Evolutionary conservation across 2,113 vertebrate species (phyloP), one percentile per base, ranked within the genome.

Genomic region (Cygnus atratus): DNA sequence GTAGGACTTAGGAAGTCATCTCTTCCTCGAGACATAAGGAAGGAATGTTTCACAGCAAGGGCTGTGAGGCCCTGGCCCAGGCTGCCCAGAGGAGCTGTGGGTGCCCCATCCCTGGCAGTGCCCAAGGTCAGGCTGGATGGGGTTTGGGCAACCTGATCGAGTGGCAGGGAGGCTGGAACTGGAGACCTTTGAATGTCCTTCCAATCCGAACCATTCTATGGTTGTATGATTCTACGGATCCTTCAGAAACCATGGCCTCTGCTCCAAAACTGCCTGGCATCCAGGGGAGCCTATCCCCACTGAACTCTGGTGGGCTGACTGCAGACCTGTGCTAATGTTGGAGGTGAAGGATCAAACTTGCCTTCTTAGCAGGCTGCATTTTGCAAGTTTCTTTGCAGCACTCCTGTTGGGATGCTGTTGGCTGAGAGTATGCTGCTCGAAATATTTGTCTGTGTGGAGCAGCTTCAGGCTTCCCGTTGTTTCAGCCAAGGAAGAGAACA

Each of bases 1-100:
- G 18, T 4, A 79, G 71, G 67, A 4, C n/a, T 55, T 26, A 4
- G 0, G 8, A 31, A 39, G 52, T 20, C 29, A 6, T 41, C 37
- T 41, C 62, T 29, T 41, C 26, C 16, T 41, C 41, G 6, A 63
- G 26, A 41, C 37, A 41, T 19, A 63, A 63, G 25, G 37, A 63
- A 28, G 25, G 39, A 39, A 63, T 28, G 62, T 28, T 63, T 63
- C 50, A 41, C 26, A 25, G 35, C 10, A 17, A 41, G 62, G 37
- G 25, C 17, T 7, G 62, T 20, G 62, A 65, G 62, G 26, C 39
- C 39, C 26, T 65, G 62, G 26, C 62, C 28, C 17, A 29, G 50
- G 37, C 26, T 29, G 37, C 62, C 62, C 39, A 29, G 62, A 41
- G 62, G 13, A 65, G 62, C 26, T 65, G 39, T 65, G 26, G 25